These are phyloP conservation scores for Tetragonula clypearis DNA, from an alignment of 1,140 invertebrate species.

Conservation along the genomic window DNA sequence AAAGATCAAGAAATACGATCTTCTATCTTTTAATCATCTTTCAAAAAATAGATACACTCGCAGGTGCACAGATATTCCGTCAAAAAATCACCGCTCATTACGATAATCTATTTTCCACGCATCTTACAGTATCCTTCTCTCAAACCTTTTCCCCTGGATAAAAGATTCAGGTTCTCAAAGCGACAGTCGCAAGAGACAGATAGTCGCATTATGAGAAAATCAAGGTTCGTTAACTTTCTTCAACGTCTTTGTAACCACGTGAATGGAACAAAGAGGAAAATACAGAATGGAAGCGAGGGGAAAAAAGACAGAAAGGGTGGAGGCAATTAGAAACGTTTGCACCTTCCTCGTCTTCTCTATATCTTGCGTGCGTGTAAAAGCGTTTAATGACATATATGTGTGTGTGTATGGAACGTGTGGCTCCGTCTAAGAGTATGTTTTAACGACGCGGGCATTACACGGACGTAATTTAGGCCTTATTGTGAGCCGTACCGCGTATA, in stretches of 20 bases:
- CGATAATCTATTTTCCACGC: not conserved
- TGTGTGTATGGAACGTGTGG: constrained; percentile 4
- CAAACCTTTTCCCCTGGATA: not conserved
- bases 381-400: constrained; percentile 16
- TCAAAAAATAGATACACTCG: too few species aligned
- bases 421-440: constrained; percentile 23
- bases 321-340: constrained; percentile 47
- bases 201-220: constrained; percentile 24
- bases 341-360: constrained; percentile 22
- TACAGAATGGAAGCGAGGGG: too few species aligned
- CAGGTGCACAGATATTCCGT: too few species aligned
- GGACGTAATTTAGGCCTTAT: constrained; percentile 44
- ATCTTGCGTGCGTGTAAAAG: constrained; percentile 6
- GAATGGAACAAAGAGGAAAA: not conserved
- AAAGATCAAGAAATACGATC: too few species aligned
- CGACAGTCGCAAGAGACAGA: not conserved
- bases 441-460: constrained; percentile 33
- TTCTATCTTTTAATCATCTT: too few species aligned
- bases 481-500: not conserved
- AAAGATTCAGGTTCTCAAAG: not conserved
- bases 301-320: not conserved
- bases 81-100: not conserved
- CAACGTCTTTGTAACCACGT: constrained; percentile 5
- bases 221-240: constrained; percentile 49
- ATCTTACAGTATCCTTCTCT: not conserved